Evolutionary conservation across 2,888 invertebrate species (phyloP), one percentile per base, ranked within the genome.

Genomic region (Perithous albicinctus): DNA sequence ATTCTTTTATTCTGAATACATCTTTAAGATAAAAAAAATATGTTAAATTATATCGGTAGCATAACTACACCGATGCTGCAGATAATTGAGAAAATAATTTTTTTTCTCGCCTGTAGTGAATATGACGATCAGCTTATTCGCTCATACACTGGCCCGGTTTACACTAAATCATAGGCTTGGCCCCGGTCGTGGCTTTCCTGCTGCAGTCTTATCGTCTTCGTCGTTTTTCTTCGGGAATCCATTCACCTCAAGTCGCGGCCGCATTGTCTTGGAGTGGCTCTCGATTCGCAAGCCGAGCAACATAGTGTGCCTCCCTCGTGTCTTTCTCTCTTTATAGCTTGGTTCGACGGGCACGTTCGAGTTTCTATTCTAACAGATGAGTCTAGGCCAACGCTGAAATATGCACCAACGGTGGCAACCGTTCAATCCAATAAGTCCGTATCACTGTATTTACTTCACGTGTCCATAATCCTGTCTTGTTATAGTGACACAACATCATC

Each of bases 181-280:
- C 6, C 1, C 32, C 10, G 41, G 61, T 63, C 74, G 74, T 76
- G 72, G 61, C 72, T 80, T n/a, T n/a, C 64, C 54, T 75, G 48
- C 80, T 51, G 72, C 76, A 76, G 46, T 72, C 51, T 73, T 54
- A 72, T 72, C 66, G 69, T 59, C 73, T 67, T 67, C 59, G 38
- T 67, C 59, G 67, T 70, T 79, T 48, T 38, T 64, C 18, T 75
- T 72, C 70, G n/a, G 29, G 48, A 66, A 72, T 80, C 76, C 76
- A 76, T 73, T 74, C 77, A 81, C 73, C 81, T 77, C 77, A 46
- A 77, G 77, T 73, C 32, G 69, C 67, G 69, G 69, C 43, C 73
- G 56, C 77, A 81, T 81, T 81, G 81, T 81, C 81, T 69, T 35
- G 35, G 12, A 63, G 77, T 64, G 73, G 56, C 73, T 67, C 73